A percentile compares a stretch with the other conserved stretches of the same genome.
phyloP scores from a whole-genome alignment of 1,140 invertebrate genomes.

The Sitobion miscanthi region DNA sequence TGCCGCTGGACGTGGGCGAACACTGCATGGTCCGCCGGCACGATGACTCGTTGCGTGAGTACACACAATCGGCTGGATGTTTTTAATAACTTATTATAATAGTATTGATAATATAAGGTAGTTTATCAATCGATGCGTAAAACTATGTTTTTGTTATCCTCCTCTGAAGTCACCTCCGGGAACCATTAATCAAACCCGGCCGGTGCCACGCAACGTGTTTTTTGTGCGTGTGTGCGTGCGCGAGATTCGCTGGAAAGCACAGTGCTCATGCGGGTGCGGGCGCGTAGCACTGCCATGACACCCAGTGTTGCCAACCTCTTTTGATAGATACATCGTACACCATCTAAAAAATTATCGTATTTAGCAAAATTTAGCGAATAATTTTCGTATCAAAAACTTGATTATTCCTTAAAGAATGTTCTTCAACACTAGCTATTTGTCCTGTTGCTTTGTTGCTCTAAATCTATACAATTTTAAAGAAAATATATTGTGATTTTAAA shows the following conservation, averaged over 20 bases:
- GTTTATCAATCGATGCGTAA: not conserved
- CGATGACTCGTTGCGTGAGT: conserved; percentile 87
- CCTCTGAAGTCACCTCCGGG: not conserved
- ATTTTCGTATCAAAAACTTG: too few relatives aligned
- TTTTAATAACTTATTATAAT: not conserved
- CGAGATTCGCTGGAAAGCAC: not conserved
- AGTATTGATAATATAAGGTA: not conserved
- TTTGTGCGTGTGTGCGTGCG: conserved; percentile 4
- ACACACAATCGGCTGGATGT: not conserved
- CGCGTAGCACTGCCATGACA: not conserved
- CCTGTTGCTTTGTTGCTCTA: too few relatives aligned
- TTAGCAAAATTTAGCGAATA: too few relatives aligned
- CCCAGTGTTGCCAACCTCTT: too few relatives aligned
- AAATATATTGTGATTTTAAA: too few relatives aligned
- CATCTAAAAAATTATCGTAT: too few relatives aligned
- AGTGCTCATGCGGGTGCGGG: not conserved
- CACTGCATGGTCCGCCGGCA: conserved; percentile 85
- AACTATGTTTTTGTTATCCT: not conserved
- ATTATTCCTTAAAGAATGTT: too few relatives aligned
- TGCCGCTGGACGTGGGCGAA: conserved; percentile 83
- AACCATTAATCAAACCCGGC: not conserved
- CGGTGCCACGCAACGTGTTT: conserved; percentile 50
- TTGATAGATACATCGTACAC: too few relatives aligned
- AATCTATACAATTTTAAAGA: too few relatives aligned
- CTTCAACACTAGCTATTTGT: too few relatives aligned